Base-by-base conservation (phyloP, 2,113 vertebrate genomes). In the Uria aalge region DNA sequence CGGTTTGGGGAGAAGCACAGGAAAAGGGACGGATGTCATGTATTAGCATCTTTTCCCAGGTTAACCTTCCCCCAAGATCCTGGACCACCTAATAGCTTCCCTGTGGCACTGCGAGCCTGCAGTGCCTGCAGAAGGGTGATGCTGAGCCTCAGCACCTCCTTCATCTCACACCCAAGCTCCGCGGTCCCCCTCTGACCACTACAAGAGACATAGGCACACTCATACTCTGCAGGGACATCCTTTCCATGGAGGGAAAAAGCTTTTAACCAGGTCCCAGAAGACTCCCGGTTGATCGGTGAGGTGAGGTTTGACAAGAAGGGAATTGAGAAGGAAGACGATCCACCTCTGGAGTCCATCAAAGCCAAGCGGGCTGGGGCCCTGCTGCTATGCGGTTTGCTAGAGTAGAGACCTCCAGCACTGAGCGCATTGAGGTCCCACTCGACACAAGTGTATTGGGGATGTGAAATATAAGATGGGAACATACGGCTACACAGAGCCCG, bases 401-500 rank as follows among this genome's bases (percentile, higher is more conserved):
- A 62, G 40, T 40, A 43, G 75, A 64, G 27, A 60, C 8, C 30
- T 45, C 67, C 78, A 90, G 62, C 80, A 71, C 18, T 0, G 4
- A 88, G 76, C 16, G 2, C 0, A 0, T 41, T 19, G 36, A 52
- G 56, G 41, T 91, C 22, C 22, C 5, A 3, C 32, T 67, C 27
- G 11, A 23, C 0, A 0, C 32, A 8, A 43, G 15, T 1, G 0
- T 27, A 21, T 2, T 50, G 30, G 32, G 19, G 23, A 45, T 50
- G 16, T 8, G 74, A 53, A 94, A 64, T 12, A n/a, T 24, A 15
- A 64, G 21, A 60, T 14, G 3, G 1, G 6, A 74, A 7, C 0
- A 0, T 3, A 8, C 0, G 0, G 24, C 57, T 24, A 38, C 23
- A 20, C 53, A 1, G 0, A 84, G n/a, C 26, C 62, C 34, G 80